These are phyloP conservation scores for Pempheris klunzingeri DNA, from an alignment of 2,797 vertebrate genomes.

Conservation along the genomic window DNA sequence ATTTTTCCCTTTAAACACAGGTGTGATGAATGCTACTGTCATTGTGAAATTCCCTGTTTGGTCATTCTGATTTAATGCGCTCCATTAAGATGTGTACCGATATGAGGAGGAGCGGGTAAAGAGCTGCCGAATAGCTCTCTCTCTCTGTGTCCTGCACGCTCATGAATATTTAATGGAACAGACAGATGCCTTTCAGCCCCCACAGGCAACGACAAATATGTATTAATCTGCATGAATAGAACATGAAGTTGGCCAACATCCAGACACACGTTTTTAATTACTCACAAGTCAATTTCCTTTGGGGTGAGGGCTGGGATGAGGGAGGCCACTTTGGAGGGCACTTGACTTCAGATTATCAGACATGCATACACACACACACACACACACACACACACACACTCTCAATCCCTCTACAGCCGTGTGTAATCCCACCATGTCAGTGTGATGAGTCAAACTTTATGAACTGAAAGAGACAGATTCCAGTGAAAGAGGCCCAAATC, in stretches of 20 bases:
- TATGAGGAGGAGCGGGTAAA: constrained; percentile 55
- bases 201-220: constrained; percentile 84
- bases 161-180: constrained; percentile 87
- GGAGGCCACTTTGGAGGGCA: constrained; percentile 41
- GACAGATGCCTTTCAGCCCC: constrained; percentile 83
- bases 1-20: constrained; percentile 59
- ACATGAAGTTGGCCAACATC: constrained; percentile 83
- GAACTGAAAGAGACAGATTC: constrained; percentile 27
- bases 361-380: constrained; percentile 6
- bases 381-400: constrained; percentile 17
- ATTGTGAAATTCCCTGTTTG: constrained; percentile 69
- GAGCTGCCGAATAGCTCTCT: constrained; percentile 38
- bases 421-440: constrained; percentile 20
- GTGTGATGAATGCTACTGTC: constrained; percentile 75
- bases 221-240: constrained; percentile 88
- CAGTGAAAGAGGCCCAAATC: constrained; percentile 21
- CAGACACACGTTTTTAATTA: constrained; percentile 85
- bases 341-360: constrained; percentile 46
- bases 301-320: constrained; percentile 38
- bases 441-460: constrained; percentile 19
- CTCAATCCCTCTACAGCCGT: constrained; percentile 8
- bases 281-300: constrained; percentile 81
- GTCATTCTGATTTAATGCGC: constrained; percentile 74
- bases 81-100: constrained; percentile 79
- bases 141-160: constrained; percentile 70